phyloP scores from a whole-genome alignment of 2,888 invertebrate species.

The Eretmocerus hayati region DNA sequence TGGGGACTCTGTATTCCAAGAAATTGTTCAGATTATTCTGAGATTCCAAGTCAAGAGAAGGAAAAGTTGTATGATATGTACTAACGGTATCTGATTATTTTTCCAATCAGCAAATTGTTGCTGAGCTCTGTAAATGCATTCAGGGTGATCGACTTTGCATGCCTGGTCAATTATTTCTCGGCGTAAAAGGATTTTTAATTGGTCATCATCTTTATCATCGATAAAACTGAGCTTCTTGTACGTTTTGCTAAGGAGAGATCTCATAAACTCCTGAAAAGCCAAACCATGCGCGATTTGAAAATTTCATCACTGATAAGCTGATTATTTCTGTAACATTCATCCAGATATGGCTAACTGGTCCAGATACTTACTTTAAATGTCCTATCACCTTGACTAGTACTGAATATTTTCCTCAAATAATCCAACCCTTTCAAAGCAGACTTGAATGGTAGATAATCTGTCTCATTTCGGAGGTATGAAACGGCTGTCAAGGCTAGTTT shows the following conservation, averaged over 20 bases:
- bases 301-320: slow-evolving; percentile 4
- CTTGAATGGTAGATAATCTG: slow-evolving; percentile 63
- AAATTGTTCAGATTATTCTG: too few species aligned
- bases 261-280: too few species aligned
- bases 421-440: slow-evolving; percentile 54
- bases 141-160: slow-evolving; percentile 51
- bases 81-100: too few species aligned
- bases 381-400: slow-evolving; percentile 23
- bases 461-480: slow-evolving; percentile 55
- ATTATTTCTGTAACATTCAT: too few species aligned
- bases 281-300: too few species aligned
- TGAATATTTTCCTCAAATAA: slow-evolving; percentile 35
- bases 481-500: slow-evolving; percentile 52
- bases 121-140: slow-evolving; percentile 48
- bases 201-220: slow-evolving; percentile 48
- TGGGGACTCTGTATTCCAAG: too few species aligned
- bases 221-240: slow-evolving; percentile 51
- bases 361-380: slow-evolving; percentile 25
- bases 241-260: slow-evolving; percentile 44
- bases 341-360: too few species aligned
- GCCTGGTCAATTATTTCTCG: slow-evolving; percentile 54
- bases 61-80: too few species aligned
- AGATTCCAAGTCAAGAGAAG: too few species aligned
- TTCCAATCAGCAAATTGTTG: slow-evolving; percentile 46
- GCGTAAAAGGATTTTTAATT: slow-evolving; percentile 52